These are phyloP conservation scores for Aleadryas rufinucha DNA, from an alignment of 2,113 vertebrate species.

Conservation along the genomic window DNA sequence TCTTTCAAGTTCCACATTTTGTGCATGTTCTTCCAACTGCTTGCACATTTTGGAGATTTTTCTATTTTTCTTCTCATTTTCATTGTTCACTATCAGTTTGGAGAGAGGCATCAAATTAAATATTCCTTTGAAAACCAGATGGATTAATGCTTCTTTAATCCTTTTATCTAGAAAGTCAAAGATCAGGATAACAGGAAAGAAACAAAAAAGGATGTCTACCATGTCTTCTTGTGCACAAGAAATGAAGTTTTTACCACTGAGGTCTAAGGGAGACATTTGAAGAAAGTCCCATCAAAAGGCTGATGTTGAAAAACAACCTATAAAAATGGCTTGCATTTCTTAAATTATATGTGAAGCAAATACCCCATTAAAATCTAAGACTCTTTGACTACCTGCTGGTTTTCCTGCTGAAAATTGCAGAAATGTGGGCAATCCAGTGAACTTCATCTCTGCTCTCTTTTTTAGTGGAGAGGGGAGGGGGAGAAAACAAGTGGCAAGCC, in stretches of 20 bases:
- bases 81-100: background rate
- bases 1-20: background rate
- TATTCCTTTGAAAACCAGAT: background rate
- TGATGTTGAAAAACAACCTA: background rate
- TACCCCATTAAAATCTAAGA: background rate
- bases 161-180: background rate
- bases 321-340: background rate
- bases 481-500: background rate
- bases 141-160: background rate
- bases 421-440: background rate
- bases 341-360: background rate
- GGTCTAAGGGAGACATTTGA: background rate
- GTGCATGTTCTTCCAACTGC: background rate
- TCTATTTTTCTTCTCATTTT: background rate
- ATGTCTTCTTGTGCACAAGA: background rate
- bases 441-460: background rate
- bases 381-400: background rate
- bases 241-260: background rate
- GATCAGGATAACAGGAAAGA: background rate
- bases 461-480: background rate
- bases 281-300: background rate
- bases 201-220: background rate
- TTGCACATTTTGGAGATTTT: background rate
- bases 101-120: background rate
- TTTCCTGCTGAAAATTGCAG: background rate